These are phyloP conservation scores for Tridacna gigas DNA, from an alignment of 2,888 invertebrate species.

Conservation along the genomic window DNA sequence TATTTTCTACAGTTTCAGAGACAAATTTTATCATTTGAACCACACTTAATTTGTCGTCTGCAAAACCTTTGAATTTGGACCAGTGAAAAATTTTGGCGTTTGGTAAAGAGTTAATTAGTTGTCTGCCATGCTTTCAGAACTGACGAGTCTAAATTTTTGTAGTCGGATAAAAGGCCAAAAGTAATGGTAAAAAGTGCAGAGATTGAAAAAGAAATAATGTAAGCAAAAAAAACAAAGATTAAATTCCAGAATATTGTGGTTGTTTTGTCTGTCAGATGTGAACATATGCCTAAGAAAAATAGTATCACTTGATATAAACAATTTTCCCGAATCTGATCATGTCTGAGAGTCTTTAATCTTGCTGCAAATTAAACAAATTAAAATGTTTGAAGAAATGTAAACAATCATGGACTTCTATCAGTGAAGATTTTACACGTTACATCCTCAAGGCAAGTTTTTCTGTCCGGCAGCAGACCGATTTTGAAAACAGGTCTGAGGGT, in stretches of 20 bases:
- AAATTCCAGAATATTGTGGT: conserved; percentile 2
- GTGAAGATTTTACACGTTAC: not conserved
- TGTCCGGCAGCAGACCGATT: too few relatives aligned
- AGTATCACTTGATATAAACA: conserved; percentile 28
- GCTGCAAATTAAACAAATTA: conserved; percentile 54
- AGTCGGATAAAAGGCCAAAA: too few relatives aligned
- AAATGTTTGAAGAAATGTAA: conserved; percentile 47
- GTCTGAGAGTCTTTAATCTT: conserved; percentile 44
- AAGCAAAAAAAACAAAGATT: not conserved
- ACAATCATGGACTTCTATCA: conserved; percentile 21
- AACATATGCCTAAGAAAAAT: conserved; percentile 17
- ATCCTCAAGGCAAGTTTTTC: not conserved
- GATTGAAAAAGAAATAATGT: too few relatives aligned
- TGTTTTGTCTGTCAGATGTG: not conserved
- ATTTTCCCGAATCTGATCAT: conserved; percentile 19
- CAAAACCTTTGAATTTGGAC: too few relatives aligned
- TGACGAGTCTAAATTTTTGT: too few relatives aligned
- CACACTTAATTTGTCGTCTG: too few relatives aligned
- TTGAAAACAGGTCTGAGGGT: not conserved
- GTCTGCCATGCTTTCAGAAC: too few relatives aligned
- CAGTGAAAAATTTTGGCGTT: too few relatives aligned
- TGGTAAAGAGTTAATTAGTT: too few relatives aligned
- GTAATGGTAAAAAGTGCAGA: too few relatives aligned
- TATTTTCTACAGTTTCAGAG: too few relatives aligned
- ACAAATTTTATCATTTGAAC: too few relatives aligned